A percentile compares a stretch with the other conserved stretches of the same genome.
phyloP scores from a whole-genome alignment of 2,113 vertebrate species.

The Elgaria multicarinata region DNA sequence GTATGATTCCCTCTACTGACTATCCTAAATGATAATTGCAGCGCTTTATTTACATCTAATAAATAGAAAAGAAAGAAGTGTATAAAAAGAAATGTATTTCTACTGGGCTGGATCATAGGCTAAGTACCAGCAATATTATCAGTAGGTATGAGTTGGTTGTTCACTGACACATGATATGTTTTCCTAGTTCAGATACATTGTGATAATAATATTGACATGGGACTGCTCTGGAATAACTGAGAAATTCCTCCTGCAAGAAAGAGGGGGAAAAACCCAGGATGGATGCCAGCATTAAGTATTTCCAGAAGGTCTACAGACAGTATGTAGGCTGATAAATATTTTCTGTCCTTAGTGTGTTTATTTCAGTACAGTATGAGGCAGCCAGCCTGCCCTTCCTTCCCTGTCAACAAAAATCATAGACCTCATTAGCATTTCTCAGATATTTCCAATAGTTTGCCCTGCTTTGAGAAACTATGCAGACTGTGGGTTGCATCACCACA shows the following conservation, averaged over 20 bases:
- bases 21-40: neutral
- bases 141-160: neutral
- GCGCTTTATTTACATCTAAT: neutral
- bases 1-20: fast-evolving
- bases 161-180: slow-evolving; percentile 42
- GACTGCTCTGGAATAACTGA: slow-evolving; percentile 45
- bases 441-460: slow-evolving; percentile 57
- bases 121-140: neutral
- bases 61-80: neutral
- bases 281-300: slow-evolving; percentile 60
- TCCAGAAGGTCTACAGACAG: slow-evolving; percentile 64
- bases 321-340: slow-evolving; percentile 26
- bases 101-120: neutral
- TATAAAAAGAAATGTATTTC: neutral
- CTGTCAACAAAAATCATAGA: slow-evolving; percentile 51
- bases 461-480: neutral
- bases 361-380: slow-evolving; percentile 60
- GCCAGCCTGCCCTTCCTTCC: slow-evolving; percentile 12
- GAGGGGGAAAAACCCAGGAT: slow-evolving; percentile 27
- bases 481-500: neutral
- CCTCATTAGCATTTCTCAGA: slow-evolving; percentile 60
- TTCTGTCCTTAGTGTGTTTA: slow-evolving; percentile 53
- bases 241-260: slow-evolving; percentile 56
- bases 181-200: slow-evolving; percentile 36
- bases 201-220: slow-evolving; percentile 46